phyloP scores from a whole-genome alignment of 2,888 invertebrate species.

The Pseudeuparius sepicola region DNA sequence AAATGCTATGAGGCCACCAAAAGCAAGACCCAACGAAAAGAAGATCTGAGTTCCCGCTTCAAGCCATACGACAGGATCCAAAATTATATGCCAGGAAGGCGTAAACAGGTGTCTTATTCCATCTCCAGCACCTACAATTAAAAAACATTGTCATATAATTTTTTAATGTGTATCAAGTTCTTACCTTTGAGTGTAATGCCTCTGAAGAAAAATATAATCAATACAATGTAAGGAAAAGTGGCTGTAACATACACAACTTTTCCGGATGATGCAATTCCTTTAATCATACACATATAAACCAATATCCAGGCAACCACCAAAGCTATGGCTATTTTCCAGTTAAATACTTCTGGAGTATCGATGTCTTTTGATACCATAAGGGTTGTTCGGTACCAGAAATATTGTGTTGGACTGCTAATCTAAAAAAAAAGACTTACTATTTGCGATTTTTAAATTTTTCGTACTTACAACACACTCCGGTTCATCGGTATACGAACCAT shows the following conservation, averaged over 20 bases:
- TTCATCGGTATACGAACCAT: constrained; percentile 68
- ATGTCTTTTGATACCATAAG: constrained; percentile 84
- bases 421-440: constrained; percentile 41
- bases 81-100: constrained; percentile 82
- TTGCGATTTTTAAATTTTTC: background rate
- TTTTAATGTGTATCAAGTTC: too few relatives aligned
- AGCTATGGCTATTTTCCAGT: constrained; percentile 84
- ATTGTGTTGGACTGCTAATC: constrained; percentile 85
- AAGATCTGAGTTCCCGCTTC: constrained; percentile 98
- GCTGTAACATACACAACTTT: constrained; percentile 96
- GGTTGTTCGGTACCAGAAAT: constrained; percentile 91
- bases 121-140: constrained; percentile 46
- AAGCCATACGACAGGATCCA: constrained; percentile 93
- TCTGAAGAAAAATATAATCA: constrained; percentile 91
- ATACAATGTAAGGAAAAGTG: constrained; percentile 90
- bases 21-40: constrained; percentile 90
- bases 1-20: constrained; percentile 93
- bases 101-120: constrained; percentile 84
- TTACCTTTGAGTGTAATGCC: constrained; percentile 74
- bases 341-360: constrained; percentile 75
- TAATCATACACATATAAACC: constrained; percentile 94
- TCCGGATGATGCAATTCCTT: constrained; percentile 93
- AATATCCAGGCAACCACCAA: constrained; percentile 86
- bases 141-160: constrained; percentile 4
- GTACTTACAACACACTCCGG: constrained; percentile 70